Percentiles rank a stretch among this genome's conserved stretches.
These are phyloP conservation scores for Cephus sareptanus DNA, from an alignment of 2,888 invertebrate species.

Conservation along the genomic window DNA sequence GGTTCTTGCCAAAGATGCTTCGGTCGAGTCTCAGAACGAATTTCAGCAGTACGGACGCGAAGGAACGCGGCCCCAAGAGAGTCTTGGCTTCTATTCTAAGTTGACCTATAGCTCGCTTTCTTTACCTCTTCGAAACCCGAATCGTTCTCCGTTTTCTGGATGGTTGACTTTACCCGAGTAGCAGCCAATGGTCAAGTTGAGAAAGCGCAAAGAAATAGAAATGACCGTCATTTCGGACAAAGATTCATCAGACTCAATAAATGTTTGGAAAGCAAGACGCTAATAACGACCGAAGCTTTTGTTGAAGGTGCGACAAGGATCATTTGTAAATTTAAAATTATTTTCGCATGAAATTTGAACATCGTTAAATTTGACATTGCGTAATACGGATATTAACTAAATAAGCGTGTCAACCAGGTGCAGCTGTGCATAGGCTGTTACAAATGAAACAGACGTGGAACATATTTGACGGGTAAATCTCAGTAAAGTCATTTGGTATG, in stretches of 20 bases:
- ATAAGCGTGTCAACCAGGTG: background rate
- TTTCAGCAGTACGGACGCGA: background rate
- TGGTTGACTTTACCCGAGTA: conserved; percentile 37
- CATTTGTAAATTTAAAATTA: background rate
- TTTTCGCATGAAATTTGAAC: background rate
- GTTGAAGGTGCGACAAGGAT: background rate
- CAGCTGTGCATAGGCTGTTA: background rate
- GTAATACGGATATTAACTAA: background rate
- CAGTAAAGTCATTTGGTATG: background rate
- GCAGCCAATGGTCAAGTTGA: conserved; percentile 7
- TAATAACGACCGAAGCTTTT: background rate
- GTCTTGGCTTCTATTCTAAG: conserved; percentile 44
- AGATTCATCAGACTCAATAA: conserved; percentile 34
- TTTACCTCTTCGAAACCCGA: conserved; percentile 13
- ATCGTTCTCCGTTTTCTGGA: conserved; percentile 31
- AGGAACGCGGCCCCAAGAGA: conserved; percentile 19
- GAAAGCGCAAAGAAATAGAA: background rate
- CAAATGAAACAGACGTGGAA: background rate
- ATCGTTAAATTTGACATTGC: background rate
- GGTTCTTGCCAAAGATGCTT: background rate
- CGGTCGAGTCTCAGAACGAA: background rate
- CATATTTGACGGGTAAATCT: background rate
- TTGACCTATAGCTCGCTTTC: conserved; percentile 49
- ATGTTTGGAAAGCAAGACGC: conserved; percentile 14
- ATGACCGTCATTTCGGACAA: conserved; percentile 10